Conservation (phyloP, 2,797 vertebrate species). For the Buceros bicornis region DNA sequence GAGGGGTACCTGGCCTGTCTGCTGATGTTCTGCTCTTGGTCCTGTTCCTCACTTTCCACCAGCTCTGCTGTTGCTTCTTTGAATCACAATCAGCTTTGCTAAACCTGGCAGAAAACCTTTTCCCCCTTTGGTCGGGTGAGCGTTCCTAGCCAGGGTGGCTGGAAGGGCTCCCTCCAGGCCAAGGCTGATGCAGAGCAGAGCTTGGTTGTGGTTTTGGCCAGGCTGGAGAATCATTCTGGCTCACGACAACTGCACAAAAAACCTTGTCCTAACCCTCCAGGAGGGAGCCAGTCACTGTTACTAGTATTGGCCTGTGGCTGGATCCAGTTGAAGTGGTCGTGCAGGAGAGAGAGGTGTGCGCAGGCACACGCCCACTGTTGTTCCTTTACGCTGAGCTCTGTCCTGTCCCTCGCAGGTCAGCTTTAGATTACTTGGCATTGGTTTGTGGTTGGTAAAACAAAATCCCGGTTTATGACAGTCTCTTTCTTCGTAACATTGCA, state of each 20-base stretch:
- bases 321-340: neutral
- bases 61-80: neutral
- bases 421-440: neutral
- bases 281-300: neutral
- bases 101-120: neutral
- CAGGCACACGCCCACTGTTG: neutral
- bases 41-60: neutral
- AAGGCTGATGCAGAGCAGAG: neutral
- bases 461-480: neutral
- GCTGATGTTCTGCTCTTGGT: neutral
- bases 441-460: neutral
- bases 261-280: neutral
- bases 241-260: neutral
- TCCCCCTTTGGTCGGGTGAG: neutral
- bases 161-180: fast-evolving
- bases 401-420: neutral
- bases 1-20: neutral
- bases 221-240: neutral
- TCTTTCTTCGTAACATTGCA: neutral
- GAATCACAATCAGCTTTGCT: neutral
- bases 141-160: neutral
- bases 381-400: neutral
- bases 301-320: neutral
- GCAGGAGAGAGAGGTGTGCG: neutral
- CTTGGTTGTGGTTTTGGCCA: neutral